These are phyloP conservation scores for Oscheius sp. DNA, from an alignment of 1,140 invertebrate species.

Conservation along the genomic window DNA sequence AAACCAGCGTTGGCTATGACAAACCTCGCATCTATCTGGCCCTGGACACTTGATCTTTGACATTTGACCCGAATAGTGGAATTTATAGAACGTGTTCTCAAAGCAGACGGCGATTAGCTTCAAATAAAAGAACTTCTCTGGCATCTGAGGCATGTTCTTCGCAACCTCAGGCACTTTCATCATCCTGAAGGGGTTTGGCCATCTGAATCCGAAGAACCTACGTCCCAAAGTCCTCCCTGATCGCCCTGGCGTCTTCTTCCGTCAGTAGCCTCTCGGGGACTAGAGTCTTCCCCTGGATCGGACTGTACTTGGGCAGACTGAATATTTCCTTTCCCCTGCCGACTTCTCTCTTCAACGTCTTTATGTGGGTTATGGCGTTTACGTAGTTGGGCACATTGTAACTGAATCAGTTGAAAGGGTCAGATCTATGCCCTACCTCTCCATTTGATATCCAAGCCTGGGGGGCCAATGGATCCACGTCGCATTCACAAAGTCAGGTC, in stretches of 20 bases:
- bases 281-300: neutral
- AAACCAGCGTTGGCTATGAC: too few relatives aligned
- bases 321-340: neutral
- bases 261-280: neutral
- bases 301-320: neutral
- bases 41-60: neutral
- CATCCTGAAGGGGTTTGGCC: neutral
- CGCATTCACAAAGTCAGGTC: slow-evolving; percentile 11
- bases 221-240: neutral
- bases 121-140: neutral
- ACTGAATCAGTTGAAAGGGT: too few relatives aligned
- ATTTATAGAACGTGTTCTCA: neutral
- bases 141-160: neutral
- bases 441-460: neutral
- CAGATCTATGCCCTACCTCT: neutral
- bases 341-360: neutral
- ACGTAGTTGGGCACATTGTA: neutral
- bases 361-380: slow-evolving; percentile 21
- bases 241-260: neutral
- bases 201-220: neutral
- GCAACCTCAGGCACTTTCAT: neutral
- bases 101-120: neutral
- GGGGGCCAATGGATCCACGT: slow-evolving; percentile 34
- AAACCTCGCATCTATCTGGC: neutral
- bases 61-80: neutral